These are phyloP conservation scores for Leptinotarsa haldemani DNA, from an alignment of 2,888 invertebrate species.

Conservation along the genomic window DNA sequence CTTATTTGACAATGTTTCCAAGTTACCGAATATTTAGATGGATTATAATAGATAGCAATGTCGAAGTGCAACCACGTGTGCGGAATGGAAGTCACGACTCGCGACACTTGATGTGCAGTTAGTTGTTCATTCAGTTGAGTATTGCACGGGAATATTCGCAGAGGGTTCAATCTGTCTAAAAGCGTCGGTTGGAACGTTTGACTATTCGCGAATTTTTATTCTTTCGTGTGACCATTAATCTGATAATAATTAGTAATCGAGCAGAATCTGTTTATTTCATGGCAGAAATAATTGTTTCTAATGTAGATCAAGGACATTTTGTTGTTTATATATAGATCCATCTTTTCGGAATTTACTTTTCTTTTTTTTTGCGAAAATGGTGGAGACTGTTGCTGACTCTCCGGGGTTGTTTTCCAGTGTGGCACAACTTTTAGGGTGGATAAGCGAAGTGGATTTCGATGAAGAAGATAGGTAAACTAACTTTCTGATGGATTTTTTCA, in stretches of 20 bases:
- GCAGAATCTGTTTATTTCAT: not conserved
- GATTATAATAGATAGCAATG: constrained; percentile 20
- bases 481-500: not conserved
- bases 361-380: constrained; percentile 37
- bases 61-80: constrained; percentile 32
- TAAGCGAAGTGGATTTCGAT: constrained; percentile 44
- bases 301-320: not conserved
- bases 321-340: not conserved
- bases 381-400: constrained; percentile 50
- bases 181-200: not conserved
- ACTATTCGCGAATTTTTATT: not conserved
- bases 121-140: constrained; percentile 37
- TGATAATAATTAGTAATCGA: not conserved
- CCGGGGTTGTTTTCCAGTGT: constrained; percentile 56
- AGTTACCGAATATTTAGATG: not conserved
- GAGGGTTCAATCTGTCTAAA: not conserved
- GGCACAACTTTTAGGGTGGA: constrained; percentile 57
- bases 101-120: constrained; percentile 45
- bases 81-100: constrained; percentile 33
- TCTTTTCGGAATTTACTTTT: constrained; percentile 11
- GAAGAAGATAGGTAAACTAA: constrained; percentile 58
- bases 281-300: not conserved
- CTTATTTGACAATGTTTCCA: not conserved
- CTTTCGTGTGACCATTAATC: not conserved
- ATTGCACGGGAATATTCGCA: constrained; percentile 7